phyloP scores from a whole-genome alignment of 2,888 invertebrate genomes.

The Philaethria dido region DNA sequence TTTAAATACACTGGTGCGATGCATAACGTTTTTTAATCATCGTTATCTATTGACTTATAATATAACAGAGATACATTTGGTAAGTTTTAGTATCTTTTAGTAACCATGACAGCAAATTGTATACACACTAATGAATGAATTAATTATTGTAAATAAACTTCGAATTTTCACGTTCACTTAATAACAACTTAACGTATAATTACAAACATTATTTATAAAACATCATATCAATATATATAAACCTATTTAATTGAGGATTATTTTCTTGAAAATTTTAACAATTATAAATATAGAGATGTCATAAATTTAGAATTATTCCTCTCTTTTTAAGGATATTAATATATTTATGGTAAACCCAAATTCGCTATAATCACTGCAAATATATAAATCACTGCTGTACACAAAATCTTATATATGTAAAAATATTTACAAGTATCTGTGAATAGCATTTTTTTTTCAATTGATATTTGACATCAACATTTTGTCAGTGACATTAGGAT shows the following conservation, averaged over 20 bases:
- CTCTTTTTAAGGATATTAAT: too few relatives aligned
- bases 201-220: too few relatives aligned
- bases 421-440: background rate
- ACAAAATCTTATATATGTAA: background rate
- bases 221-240: too few relatives aligned
- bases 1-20: slow-evolving; percentile 86
- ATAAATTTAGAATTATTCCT: too few relatives aligned
- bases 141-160: too few relatives aligned
- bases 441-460: background rate
- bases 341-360: too few relatives aligned
- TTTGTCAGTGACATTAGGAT: background rate
- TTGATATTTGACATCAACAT: background rate
- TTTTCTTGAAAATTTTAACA: too few relatives aligned
- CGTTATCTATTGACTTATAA: slow-evolving; percentile 23
- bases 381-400: background rate
- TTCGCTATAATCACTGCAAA: too few relatives aligned
- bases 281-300: too few relatives aligned
- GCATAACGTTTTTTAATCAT: slow-evolving; percentile 61
- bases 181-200: too few relatives aligned
- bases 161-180: too few relatives aligned
- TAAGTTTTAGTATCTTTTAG: slow-evolving; percentile 36
- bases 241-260: too few relatives aligned
- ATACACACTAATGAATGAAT: background rate
- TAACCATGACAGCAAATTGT: slow-evolving; percentile 38
- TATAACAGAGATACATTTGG: background rate